Base-by-base conservation (phyloP, 2,113 vertebrate species). In the Agapornis roseicollis region DNA sequence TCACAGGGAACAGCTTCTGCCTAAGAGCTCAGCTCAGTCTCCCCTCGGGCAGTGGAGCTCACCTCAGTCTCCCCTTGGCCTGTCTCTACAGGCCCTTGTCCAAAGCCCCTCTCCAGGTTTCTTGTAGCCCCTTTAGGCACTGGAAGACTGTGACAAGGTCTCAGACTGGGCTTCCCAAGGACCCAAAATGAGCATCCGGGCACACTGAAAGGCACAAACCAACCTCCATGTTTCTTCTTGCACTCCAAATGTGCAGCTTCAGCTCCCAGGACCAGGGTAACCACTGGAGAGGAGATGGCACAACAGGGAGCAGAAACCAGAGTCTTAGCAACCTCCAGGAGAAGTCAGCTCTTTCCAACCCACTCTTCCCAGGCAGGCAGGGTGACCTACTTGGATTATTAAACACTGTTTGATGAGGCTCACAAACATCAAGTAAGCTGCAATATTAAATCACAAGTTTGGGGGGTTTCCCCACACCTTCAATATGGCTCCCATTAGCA, bases 191-290 rank as follows among this genome's bases (percentile, higher is more conserved):
- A 58, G 82, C 7, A 1, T 18, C 13, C 2, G 17, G 28, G 33
- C 18, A 0, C 15, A 7, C 4, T 9, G 15, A 25, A 64, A 33
- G 20, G 27, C 19, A 55, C 22, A 41, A 52, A n/a, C 23, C 37
- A 29, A 35, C 50, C 56, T 53, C 71, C 6, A 6, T 20, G 15
- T 47, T 47, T n/a, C 53, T 77, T 35, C 64, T 29, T 0, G 0
- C 24, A 4, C 53, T 39, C 1, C 0, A 29, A 63, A 41, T 0
- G 3, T 1, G 22, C 1, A 4, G 73, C n/a, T 52, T 27, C 9
- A 17, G 79, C 68, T 28, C 53, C 35, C 37, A 44, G 53, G 37
- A 35, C 19, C n/a, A 19, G 46, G 31, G 41, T 18, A 12, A 29
- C 25, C 37, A 47, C 22, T 24, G 33, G 63, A 18, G 58, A 35